These are phyloP conservation scores for Sternarchorhynchus goeldii DNA, from an alignment of 2,797 vertebrate genomes.

Conservation along the genomic window DNA sequence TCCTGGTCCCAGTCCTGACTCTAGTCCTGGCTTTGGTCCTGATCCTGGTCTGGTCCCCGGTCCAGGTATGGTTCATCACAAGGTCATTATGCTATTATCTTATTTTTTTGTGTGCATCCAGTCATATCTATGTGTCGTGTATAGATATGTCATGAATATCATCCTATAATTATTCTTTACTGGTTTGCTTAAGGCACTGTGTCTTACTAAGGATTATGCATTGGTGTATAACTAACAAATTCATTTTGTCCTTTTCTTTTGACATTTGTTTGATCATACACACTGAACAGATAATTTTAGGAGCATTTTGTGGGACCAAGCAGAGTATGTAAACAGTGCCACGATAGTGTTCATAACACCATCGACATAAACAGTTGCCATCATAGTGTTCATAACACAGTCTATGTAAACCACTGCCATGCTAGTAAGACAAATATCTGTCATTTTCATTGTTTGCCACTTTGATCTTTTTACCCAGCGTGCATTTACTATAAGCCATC, in stretches of 20 bases:
- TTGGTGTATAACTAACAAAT: too few relatives aligned
- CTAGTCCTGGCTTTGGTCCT: too few relatives aligned
- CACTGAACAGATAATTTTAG: too few relatives aligned
- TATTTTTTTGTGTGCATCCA: slow-evolving; percentile 45
- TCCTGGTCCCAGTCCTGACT: too few relatives aligned
- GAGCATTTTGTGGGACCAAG: too few relatives aligned
- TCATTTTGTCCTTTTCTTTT: too few relatives aligned
- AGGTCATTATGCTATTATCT: not conserved
- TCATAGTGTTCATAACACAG: slow-evolving; percentile 53
- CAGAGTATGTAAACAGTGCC: too few relatives aligned
- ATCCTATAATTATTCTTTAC: slow-evolving; percentile 5
- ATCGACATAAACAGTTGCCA: too few relatives aligned
- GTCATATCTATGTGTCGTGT: slow-evolving; percentile 30
- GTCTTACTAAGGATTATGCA: too few relatives aligned
- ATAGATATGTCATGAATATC: slow-evolving; percentile 56
- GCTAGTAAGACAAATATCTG: slow-evolving; percentile 14
- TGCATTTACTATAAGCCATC: slow-evolving; percentile 69
- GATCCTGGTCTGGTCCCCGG: too few relatives aligned
- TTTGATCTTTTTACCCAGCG: slow-evolving; percentile 73
- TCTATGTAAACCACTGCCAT: slow-evolving; percentile 19
- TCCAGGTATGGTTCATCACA: not conserved
- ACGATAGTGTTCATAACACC: slow-evolving; percentile 44
- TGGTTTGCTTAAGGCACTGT: not conserved
- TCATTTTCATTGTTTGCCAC: slow-evolving; percentile 59
- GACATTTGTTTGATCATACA: too few relatives aligned